Base-by-base conservation (phyloP, 53 echinoderm and acorn worm species). In the Antedon mediterranea region DNA sequence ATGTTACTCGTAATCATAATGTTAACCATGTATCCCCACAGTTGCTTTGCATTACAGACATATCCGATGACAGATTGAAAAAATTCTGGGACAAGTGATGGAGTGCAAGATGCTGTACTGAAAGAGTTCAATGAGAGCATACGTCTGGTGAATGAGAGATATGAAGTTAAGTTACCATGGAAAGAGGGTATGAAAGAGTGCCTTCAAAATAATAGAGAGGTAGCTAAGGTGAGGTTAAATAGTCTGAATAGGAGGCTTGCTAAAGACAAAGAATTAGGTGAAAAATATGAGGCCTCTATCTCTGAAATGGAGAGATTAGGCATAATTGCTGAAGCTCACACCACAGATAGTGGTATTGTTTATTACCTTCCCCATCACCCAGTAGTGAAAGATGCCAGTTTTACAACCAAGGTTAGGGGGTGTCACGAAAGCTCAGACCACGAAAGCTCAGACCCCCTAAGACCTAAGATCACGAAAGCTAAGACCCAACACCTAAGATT, bases 101-200 rank as follows among this genome's bases (percentile, higher is more conserved):
- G 74, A 37, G 29, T 9, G 13, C 74, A 73, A 81, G 34, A 29
- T 73, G 74, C 73, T 73, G 30, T 81, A 37, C 81, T 81, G 81
- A 81, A 29, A 43, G 73, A 73, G 74, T 81, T 81, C n/a, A 26
- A 33, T 81, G 81, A 81, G 41, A 73, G 31, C 31, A 74, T 73
- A 31, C 5, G 74, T 74, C 29, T 0, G 23, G 80, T 79, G 28
- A 34, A 71, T 79, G 74, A 37, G 18, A 73, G 81, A 74, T 80
- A 80, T 73, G 74, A 73, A 74, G 74, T 80, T 3, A 80, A 80
- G 73, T 28, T 80, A 72, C 34, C 37, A 11, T 73, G 80, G 80
- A 72, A 80, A 32, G 80, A 79, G 32, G 80, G 80, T 32, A 73
- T 73, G 34, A 73, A 80, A 74, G 73, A 80, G 57, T 34, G 73